A percentile compares a stretch with the other conserved stretches of the same genome.
phyloP scores from a whole-genome alignment of 2,797 vertebrate species.

The Sorex maritimensis region DNA sequence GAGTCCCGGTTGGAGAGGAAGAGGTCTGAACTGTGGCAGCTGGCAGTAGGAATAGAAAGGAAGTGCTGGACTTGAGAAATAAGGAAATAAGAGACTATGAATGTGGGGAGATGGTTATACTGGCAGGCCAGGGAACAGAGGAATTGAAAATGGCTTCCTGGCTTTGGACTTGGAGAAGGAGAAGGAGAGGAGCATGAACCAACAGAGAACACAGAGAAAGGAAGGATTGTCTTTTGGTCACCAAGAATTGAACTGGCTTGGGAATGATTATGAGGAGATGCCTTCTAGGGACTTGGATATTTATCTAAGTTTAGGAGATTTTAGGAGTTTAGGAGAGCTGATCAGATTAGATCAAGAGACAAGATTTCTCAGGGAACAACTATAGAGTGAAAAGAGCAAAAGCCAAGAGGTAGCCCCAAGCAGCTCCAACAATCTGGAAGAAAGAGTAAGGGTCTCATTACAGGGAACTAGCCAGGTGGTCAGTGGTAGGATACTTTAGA shows the following conservation, averaged over 20 bases:
- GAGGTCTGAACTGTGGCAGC: background rate
- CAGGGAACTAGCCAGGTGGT: accelerated
- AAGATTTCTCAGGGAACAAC: background rate
- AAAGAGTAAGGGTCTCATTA: background rate
- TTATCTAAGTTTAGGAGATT: background rate
- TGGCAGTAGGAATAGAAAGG: background rate
- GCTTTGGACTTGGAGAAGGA: background rate
- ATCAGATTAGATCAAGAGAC: background rate
- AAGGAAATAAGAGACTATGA: background rate
- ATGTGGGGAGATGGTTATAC: background rate
- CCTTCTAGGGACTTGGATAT: background rate
- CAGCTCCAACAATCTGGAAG: background rate
- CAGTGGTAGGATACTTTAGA: background rate
- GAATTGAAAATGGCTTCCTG: background rate
- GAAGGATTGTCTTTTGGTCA: background rate
- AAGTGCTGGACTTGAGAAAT: background rate
- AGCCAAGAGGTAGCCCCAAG: background rate
- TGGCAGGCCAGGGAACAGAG: background rate
- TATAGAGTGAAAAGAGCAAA: background rate
- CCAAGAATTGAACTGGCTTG: background rate
- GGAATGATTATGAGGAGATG: background rate
- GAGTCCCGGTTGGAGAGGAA: background rate
- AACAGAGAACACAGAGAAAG: background rate
- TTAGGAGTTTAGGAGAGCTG: background rate
- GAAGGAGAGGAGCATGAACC: background rate